These are phyloP conservation scores for Riparia riparia DNA, from an alignment of 2,113 vertebrate genomes.

Conservation along the genomic window DNA sequence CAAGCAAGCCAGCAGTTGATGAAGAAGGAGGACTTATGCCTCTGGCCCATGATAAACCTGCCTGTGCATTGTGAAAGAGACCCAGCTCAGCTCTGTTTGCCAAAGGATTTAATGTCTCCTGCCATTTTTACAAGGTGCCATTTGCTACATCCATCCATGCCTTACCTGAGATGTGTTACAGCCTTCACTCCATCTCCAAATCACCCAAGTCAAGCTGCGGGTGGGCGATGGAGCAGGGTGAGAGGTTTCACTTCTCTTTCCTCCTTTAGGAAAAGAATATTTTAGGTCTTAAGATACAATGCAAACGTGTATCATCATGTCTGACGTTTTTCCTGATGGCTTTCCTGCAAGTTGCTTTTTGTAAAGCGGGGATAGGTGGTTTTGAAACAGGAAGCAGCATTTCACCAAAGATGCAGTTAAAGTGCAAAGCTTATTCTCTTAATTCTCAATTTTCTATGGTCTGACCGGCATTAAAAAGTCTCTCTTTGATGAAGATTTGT, in stretches of 20 bases:
- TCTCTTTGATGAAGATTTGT: not conserved
- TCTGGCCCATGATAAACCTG: not conserved
- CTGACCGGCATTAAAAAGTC: not conserved
- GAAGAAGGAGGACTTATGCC: not conserved
- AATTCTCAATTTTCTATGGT: not conserved
- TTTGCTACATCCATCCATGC: not conserved
- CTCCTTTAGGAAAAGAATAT: not conserved
- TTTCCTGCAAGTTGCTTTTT: not conserved
- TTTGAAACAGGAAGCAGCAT: not conserved
- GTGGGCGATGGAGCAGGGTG: not conserved
- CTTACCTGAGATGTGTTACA: not conserved
- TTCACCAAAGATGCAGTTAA: not conserved
- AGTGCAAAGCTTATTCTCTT: not conserved
- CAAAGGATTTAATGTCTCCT: not conserved
- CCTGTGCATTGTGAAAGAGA: not conserved
- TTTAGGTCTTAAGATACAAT: not conserved
- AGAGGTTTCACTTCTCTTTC: not conserved
- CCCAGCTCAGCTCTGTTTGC: not conserved
- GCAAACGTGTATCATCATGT: fast-evolving
- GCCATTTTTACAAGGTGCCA: not conserved
- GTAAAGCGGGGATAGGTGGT: fast-evolving
- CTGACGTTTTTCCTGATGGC: not conserved
- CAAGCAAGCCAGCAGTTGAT: not conserved
- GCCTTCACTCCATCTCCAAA: not conserved
- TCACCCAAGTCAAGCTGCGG: not conserved